phyloP scores from a whole-genome alignment of 2,797 vertebrate genomes.

The Acridotheres tristis region DNA sequence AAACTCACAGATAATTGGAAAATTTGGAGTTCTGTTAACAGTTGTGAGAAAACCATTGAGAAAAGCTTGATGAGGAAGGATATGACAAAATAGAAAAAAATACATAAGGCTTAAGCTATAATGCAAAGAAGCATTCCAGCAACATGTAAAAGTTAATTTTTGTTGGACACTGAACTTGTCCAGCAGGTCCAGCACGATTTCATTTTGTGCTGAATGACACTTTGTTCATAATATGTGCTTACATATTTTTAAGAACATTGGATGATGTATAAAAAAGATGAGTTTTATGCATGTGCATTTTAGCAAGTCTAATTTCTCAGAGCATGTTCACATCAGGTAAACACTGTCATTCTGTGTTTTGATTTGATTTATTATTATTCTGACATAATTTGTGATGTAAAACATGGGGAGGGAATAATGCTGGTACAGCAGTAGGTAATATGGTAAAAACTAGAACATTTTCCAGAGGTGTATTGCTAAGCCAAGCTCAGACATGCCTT shows the following conservation, averaged over 20 bases:
- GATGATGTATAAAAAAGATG: neutral
- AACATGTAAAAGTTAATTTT: neutral
- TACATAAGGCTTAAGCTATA: neutral
- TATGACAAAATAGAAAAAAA: neutral
- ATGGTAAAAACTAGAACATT: neutral
- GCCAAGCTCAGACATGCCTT: neutral
- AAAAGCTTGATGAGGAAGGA: neutral
- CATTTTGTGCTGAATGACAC: neutral
- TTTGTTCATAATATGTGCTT: neutral
- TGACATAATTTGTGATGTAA: neutral
- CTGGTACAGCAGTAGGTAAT: neutral
- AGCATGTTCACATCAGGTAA: neutral
- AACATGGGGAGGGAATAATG: neutral
- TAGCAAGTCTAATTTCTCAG: slow-evolving; percentile 7
- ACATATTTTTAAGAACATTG: neutral
- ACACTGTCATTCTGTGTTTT: slow-evolving; percentile 11
- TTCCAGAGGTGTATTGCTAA: neutral
- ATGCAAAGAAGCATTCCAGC: neutral
- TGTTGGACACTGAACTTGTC: neutral
- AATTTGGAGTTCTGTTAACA: neutral
- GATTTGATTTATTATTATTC: slow-evolving; percentile 16
- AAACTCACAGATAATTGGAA: neutral
- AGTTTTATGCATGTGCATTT: neutral
- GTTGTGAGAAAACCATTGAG: neutral
- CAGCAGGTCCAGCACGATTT: neutral